Base-by-base conservation (phyloP, 2,797 vertebrate genomes). In the Epinephelus malabaricus region DNA sequence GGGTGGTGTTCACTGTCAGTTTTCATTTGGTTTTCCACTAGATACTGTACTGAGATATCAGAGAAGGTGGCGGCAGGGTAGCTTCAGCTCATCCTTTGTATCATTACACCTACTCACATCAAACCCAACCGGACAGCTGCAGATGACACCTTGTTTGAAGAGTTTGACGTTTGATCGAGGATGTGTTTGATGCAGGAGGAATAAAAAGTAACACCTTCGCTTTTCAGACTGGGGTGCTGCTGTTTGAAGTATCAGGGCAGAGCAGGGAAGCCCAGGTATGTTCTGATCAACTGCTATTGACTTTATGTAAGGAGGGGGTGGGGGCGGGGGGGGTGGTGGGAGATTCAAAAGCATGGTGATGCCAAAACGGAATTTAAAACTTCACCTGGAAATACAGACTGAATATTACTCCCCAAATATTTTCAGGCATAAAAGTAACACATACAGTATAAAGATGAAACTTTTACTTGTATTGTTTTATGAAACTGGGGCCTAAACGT, bases 71-170 rank as follows among this genome's bases (percentile, higher is more conserved):
- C 54, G 51, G 68, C 40, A 43, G 40, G 40, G 54, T 53, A 58
- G 84, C 65, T 75, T 69, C 81, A 70, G 68, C 85, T 58, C 61
- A 83, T 65, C 81, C 88, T 92, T 89, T 90, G 92, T 90, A 91
- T 94, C 90, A 92, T 94, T 94, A 94, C 91, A 90, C 90, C 77
- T 85, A 84, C 89, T 88, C 89, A 91, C 92, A 94, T 96, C 94
- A 95, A 94, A 95, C 89, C 84, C 58, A 2, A 72, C 81, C 19
- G 92, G 91, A 92, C 92, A 90, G 94, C 90, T 83, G 89, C 87
- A 91, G 92, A 94, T 95, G 92, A 94, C 93, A 93, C 92, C 92
- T 90, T 87, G 92, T 95, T 95, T 96, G 95, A 96, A 95, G 95
- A 91, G 86, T 90, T 87, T 90, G 93, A 94, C 91, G 92, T 96